These are phyloP conservation scores for Podarcis siculus DNA, from an alignment of 2,797 vertebrate genomes.

Conservation along the genomic window DNA sequence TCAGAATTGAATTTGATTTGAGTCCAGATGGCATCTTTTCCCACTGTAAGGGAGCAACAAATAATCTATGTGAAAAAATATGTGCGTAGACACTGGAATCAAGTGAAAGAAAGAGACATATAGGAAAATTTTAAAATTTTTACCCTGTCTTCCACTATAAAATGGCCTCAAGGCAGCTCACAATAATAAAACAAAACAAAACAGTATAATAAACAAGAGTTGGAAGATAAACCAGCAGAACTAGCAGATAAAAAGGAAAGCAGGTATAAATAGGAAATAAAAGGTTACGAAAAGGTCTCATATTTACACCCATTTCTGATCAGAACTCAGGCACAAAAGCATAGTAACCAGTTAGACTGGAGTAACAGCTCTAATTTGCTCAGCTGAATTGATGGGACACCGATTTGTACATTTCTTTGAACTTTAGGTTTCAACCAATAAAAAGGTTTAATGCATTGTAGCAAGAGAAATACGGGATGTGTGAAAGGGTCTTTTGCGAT, in stretches of 20 bases:
- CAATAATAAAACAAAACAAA: not conserved
- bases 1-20: constrained; percentile 92
- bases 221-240: not conserved
- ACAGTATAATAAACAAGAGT: not conserved
- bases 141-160: constrained; percentile 7
- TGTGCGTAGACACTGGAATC: not conserved
- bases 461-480: not conserved
- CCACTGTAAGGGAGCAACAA: constrained; percentile 76
- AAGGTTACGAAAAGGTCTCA: not conserved
- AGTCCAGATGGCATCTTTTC: constrained; percentile 98
- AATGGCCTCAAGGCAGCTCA: not conserved
- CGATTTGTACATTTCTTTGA: not conserved
- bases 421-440: not conserved
- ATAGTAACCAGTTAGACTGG: not conserved
- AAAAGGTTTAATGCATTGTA: not conserved
- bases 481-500: not conserved
- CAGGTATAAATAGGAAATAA: not conserved
- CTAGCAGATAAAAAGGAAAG: not conserved
- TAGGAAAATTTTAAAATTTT: not conserved
- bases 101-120: not conserved
- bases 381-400: not conserved
- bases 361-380: not conserved
- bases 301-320: not conserved
- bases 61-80: not conserved
- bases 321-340: not conserved